Evolutionary conservation across 2,797 vertebrate genomes (phyloP), one percentile per base, ranked within the genome.

Genomic region (Tokudaia muenninki): DNA sequence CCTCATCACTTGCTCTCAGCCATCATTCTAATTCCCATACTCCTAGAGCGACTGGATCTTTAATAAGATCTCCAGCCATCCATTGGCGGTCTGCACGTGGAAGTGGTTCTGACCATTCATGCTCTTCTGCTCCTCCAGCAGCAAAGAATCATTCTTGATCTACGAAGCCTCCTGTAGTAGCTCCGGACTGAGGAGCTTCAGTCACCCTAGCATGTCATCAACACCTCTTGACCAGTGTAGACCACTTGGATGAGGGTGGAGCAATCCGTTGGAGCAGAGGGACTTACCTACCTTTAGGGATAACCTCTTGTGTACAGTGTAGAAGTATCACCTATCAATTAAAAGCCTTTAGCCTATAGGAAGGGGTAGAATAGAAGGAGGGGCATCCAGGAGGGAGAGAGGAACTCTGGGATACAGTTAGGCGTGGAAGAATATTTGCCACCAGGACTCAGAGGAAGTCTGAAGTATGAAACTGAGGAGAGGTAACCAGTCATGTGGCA

Each of bases 161-260:
- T 37, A 67, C 94, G 50, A 98, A 97, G 3, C 96, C 97, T 67
- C 96, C 97, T 0, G 93, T 26, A 91, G 16, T 44, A 96, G 97
- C 57, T 98, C 97, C 1, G 83, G 97, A 63, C 97, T 97, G 97
- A 96, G 95, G 67, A 97, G 96, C 24, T 96, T 97, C 75, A 96
- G 96, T 90, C 92, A 97, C 65, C 96, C 97, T 82, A 98, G 98
- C 74, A 97, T 97, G 97, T 97, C 97, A 31, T 97, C 98, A 78
- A 98, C 97, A 72, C 97, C 97, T 87, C 94, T 97, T 3, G 98
- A 98, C 81, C 97, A 96, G 59, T 97, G 97, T 79, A 82, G 97
- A 59, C 96, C 97, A 79, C 97, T 95, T 31, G 92, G 96, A 92
- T 87, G 83, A 52, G 11, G n/a, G 83, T 22, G 63, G 44, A 34